Conservation (phyloP, 2,113 vertebrate genomes). For the Plecturocebus donacophilus region DNA sequence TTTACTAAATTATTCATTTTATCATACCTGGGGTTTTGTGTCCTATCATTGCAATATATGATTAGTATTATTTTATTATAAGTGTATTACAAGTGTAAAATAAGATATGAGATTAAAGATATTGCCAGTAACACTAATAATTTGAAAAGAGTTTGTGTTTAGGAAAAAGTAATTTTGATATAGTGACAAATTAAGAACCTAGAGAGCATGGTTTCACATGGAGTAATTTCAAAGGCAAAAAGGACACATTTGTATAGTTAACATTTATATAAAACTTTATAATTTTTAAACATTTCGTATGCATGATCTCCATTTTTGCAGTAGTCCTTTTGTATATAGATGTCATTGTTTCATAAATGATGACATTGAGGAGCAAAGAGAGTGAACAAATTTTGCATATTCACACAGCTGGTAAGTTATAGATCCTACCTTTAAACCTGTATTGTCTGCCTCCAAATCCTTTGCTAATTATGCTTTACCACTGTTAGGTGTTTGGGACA, state of each 20-base stretch:
- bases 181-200: background rate
- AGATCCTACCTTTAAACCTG: background rate
- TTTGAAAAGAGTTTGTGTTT: background rate
- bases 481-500: background rate
- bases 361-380: background rate
- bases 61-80: conserved; percentile 10
- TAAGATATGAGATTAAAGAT: conserved; percentile 31
- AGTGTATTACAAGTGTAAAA: conserved; percentile 1
- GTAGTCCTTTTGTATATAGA: background rate
- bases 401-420: background rate
- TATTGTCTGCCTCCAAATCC: conserved; percentile 1
- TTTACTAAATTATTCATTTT: background rate
- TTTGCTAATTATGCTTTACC: background rate
- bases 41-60: background rate
- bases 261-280: background rate
- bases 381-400: background rate
- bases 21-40: background rate
- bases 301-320: background rate
- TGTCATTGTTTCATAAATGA: background rate
- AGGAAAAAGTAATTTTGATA: background rate
- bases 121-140: background rate
- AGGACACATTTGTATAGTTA: conserved; percentile 31
- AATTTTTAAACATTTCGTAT: background rate
- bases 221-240: conserved; percentile 21
- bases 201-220: background rate